phyloP scores from a whole-genome alignment of 2,113 vertebrate species.

The Hypanus sabinus region DNA sequence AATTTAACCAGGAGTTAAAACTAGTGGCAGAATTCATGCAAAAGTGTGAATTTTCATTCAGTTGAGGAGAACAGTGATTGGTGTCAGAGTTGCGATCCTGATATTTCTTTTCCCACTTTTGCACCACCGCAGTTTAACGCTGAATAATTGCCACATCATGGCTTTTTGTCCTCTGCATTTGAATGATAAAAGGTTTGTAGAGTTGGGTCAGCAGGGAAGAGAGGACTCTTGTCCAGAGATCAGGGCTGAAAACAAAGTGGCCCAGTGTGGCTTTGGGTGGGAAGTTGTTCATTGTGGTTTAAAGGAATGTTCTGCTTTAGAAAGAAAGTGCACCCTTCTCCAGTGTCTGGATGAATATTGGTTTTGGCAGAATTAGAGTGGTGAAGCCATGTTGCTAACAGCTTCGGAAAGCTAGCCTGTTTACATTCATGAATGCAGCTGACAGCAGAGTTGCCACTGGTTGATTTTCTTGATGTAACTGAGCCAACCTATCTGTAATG shows the following conservation, averaged over 20 bases:
- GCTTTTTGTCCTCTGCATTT: conserved; percentile 32
- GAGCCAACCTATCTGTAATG: not conserved
- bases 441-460: conserved; percentile 8
- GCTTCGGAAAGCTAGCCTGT: not conserved
- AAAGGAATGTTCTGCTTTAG: not conserved
- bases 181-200: conserved; percentile 30
- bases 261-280: not conserved
- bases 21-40: not conserved
- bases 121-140: conserved; percentile 5
- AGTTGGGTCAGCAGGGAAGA: conserved; percentile 11
- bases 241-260: conserved; percentile 24
- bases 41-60: not conserved
- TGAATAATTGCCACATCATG: conserved; percentile 29
- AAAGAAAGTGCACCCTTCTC: not conserved
- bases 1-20: not conserved
- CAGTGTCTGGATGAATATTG: conserved; percentile 16
- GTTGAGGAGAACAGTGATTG: not conserved
- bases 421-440: not conserved
- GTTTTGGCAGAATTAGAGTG: conserved; percentile 8
- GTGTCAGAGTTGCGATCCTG: not conserved
- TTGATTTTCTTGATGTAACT: not conserved
- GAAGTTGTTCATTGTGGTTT: conserved; percentile 23
- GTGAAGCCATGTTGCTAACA: not conserved
- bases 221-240: conserved; percentile 18
- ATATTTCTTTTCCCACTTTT: not conserved